Evolutionary conservation across 1,140 invertebrate genomes (phyloP), one percentile per base, ranked within the genome.

Genomic region (Parapsyche elsis): DNA sequence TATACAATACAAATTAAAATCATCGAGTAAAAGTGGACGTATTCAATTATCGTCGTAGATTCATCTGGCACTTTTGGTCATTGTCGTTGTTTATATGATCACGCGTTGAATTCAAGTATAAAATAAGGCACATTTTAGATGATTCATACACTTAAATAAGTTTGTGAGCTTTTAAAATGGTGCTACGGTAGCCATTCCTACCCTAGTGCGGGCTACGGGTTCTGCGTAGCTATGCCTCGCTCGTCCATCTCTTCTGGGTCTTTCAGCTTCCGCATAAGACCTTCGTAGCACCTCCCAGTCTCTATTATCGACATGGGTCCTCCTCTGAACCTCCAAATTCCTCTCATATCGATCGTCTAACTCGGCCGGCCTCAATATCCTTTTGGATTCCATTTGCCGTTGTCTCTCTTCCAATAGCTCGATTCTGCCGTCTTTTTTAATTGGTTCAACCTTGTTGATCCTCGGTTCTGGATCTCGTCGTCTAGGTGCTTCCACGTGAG

Each of bases 171-270:
- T 5, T 83, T 83, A 89, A 81, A 89, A 89, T 46, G 88, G 88
- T 80, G 88, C 85, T 38, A 89, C 81, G 1, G 83, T 81, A 4
- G 83, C 88, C 67, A 88, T 88, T 0, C 88, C 88, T 5, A 89
- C 85, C 44, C 88, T 86, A n/a, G 87, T 88, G 26, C 88, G 83
- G 0, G 87, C 86, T 71, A 89, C 87, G 12, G 88, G 88, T 75
- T 89, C 88, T 38, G 88, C 88, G 76, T 89, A 89, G 78, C 88
- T 89, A 83, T 89, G 88, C 21, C 88, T 86, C 82, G 88, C 88
- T 14, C 88, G 85, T 83, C 87, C 88, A 77, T 89, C 89, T 5
- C 86, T 85, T 81, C 85, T 87, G 77, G 87, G 87, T 46, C 88
- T 80, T 9, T 89, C 88, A 1, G 87, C 85, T 70, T 83, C 82